phyloP scores from a whole-genome alignment of 2,888 invertebrate genomes.

The Myathropa florea region DNA sequence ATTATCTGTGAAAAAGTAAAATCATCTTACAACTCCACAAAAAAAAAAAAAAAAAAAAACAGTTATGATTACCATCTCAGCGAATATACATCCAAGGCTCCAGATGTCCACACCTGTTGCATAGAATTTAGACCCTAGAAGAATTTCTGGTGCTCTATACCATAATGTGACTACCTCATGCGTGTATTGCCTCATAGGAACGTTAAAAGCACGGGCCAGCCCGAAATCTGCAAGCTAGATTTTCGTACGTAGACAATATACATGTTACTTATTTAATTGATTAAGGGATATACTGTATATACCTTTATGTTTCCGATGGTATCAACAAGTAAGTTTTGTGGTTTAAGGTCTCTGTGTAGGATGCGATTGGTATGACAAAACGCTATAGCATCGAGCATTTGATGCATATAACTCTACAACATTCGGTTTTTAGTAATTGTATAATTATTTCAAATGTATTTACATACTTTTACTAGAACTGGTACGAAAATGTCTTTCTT shows the following conservation, averaged over 20 bases:
- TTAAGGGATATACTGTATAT: no score
- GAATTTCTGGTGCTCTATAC: slow-evolving; percentile 98
- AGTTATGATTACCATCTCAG: slow-evolving; percentile 89
- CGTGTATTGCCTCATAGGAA: slow-evolving; percentile 96
- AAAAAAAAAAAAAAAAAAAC: neutral
- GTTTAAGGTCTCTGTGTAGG: slow-evolving; percentile 96
- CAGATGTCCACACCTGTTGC: slow-evolving; percentile 96
- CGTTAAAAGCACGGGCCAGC: slow-evolving; percentile 93
- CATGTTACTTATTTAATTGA: neutral
- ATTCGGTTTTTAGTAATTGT: neutral
- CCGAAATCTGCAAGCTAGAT: slow-evolving; percentile 93
- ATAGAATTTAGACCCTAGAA: slow-evolving; percentile 94
- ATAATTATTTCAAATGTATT: neutral
- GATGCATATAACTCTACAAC: slow-evolving; percentile 89
- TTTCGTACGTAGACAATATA: neutral
- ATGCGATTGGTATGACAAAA: slow-evolving; percentile 95
- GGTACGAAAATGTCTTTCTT: slow-evolving; percentile 84
- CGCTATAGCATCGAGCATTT: slow-evolving; percentile 92
- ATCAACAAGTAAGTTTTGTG: slow-evolving; percentile 96
- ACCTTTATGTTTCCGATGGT: slow-evolving; percentile 91
- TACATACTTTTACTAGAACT: slow-evolving; percentile 85
- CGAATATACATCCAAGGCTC: slow-evolving; percentile 97
- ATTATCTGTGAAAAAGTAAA: slow-evolving; percentile 74
- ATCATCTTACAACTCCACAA: no score
- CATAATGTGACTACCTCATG: slow-evolving; percentile 98